phyloP scores from a whole-genome alignment of 1,140 invertebrate genomes.

The Brachionus sp. region DNA sequence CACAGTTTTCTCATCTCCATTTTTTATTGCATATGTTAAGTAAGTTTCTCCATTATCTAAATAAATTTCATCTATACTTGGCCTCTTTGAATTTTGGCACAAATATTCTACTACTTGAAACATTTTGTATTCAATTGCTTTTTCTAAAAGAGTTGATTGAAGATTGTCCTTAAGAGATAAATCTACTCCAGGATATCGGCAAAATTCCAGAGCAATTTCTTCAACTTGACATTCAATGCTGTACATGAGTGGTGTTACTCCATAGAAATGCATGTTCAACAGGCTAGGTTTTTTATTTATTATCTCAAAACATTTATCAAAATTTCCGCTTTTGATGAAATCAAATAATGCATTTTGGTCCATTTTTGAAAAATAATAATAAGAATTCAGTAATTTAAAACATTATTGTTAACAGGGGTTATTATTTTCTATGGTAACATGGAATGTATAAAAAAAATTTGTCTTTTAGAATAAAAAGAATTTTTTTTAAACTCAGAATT shows the following conservation, averaged over 20 bases:
- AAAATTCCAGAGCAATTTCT: slow-evolving; percentile 39
- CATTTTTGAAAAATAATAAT: slow-evolving; percentile 11
- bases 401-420: no score
- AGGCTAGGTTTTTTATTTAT: not conserved
- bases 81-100: not conserved
- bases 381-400: no score
- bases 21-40: slow-evolving; percentile 18
- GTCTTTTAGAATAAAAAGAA: no score
- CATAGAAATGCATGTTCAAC: slow-evolving; percentile 16
- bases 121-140: slow-evolving; percentile 36
- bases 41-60: slow-evolving; percentile 24
- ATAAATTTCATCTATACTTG: not conserved
- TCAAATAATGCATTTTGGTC: not conserved
- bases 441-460: no score
- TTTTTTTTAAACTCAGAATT: no score
- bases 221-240: slow-evolving; percentile 29
- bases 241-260: slow-evolving; percentile 21
- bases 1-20: not conserved
- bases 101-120: slow-evolving; percentile 7
- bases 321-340: not conserved
- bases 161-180: slow-evolving; percentile 7
- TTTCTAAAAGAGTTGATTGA: slow-evolving; percentile 17
- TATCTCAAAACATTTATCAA: not conserved
- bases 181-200: not conserved
- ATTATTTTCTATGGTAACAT: no score